Conservation (phyloP, 2,113 vertebrate species). For the Galbula dea region DNA sequence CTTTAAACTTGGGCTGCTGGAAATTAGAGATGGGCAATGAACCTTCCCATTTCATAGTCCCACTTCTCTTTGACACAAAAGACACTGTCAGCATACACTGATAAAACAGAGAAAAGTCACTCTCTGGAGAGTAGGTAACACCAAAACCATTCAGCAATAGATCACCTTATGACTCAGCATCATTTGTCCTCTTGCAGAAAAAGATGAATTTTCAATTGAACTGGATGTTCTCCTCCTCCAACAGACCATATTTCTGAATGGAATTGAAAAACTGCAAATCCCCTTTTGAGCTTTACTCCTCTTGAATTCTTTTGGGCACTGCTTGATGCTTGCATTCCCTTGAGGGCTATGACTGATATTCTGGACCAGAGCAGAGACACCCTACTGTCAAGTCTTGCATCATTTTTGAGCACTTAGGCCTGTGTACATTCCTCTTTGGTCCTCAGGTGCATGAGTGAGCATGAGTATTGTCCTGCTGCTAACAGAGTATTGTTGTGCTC, state of each 20-base stretch:
- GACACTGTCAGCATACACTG: neutral
- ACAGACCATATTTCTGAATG: neutral
- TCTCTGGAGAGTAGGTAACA: neutral
- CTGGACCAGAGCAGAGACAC: neutral
- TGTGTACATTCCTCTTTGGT: neutral
- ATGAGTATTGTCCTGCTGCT: neutral
- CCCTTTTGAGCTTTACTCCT: neutral
- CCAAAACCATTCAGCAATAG: neutral
- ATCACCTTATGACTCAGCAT: neutral
- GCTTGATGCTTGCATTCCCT: neutral
- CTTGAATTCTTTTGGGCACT: neutral
- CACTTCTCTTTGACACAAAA: neutral
- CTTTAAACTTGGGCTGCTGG: neutral
- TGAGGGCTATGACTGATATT: neutral
- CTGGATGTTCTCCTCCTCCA: neutral
- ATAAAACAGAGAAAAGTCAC: neutral
- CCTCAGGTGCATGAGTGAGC: neutral
- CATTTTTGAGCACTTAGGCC: neutral
- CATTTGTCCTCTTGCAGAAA: neutral
- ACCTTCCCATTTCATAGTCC: neutral
- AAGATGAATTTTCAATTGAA: neutral
- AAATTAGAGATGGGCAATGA: neutral
- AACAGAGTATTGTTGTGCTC: neutral
- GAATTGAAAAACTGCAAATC: neutral
- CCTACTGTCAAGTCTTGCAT: neutral